Percentiles rank a stretch among this genome's conserved stretches.
These are phyloP conservation scores for Hassar affinis DNA, from an alignment of 2,113 vertebrate genomes.

Conservation along the genomic window DNA sequence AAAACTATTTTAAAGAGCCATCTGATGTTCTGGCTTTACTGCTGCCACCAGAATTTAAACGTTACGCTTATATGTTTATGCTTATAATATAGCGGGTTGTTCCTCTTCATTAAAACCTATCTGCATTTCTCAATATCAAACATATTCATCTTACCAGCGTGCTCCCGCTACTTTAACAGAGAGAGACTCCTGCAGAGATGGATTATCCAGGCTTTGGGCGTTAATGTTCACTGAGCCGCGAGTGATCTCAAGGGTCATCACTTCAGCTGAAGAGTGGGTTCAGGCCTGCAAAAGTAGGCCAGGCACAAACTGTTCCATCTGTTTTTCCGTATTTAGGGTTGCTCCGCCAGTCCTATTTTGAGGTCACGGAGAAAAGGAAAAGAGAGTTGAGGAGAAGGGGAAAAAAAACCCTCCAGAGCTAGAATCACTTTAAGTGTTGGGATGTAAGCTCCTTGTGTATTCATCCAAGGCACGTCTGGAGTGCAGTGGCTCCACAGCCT, in stretches of 20 bases:
- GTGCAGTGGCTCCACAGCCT: constrained; percentile 52
- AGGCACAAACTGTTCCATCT: constrained; percentile 48
- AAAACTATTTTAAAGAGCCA: not conserved
- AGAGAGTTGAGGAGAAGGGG: not conserved
- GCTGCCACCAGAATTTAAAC: not conserved
- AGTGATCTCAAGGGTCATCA: constrained; percentile 52
- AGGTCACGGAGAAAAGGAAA: constrained; percentile 42
- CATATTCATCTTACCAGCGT: not conserved
- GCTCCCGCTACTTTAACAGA: constrained; percentile 7
- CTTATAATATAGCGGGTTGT: not conserved
- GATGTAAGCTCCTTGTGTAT: constrained; percentile 48
- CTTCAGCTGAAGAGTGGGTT: constrained; percentile 46
- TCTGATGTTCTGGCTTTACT: not conserved
- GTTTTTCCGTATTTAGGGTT: constrained; percentile 33
- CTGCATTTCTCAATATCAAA: constrained; percentile 9
- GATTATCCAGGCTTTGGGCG: constrained; percentile 48
- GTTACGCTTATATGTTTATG: not conserved
- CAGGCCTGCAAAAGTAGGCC: constrained; percentile 50
- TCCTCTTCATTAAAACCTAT: not conserved
- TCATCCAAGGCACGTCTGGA: constrained; percentile 47
- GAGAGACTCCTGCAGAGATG: constrained; percentile 47
- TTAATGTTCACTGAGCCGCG: constrained; percentile 53
- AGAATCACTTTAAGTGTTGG: constrained; percentile 35
- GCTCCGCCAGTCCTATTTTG: constrained; percentile 44
- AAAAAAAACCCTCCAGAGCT: not conserved